phyloP scores from a whole-genome alignment of 1,140 invertebrate genomes.

The Trachymyrmex cornetzi region DNA sequence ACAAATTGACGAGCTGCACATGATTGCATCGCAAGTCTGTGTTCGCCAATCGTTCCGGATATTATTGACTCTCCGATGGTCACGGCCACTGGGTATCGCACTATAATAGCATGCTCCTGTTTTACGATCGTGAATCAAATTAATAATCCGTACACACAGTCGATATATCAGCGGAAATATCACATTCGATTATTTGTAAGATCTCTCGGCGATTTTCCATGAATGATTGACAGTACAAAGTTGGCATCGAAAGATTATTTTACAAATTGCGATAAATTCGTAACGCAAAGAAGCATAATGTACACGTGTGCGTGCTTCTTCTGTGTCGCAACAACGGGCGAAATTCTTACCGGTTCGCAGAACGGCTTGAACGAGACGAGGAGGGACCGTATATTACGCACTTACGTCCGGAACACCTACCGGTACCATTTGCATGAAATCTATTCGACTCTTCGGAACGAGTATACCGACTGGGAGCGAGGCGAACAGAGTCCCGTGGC shows the following conservation, averaged over 20 bases:
- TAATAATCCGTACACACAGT: not conserved
- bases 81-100: conserved; percentile 46
- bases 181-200: not conserved
- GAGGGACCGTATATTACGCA: conserved; percentile 94
- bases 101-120: conserved; percentile 35
- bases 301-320: not conserved
- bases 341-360: conserved; percentile 85
- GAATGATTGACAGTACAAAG: not conserved
- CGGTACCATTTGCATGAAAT: conserved; percentile 96
- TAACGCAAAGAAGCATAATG: too few relatives aligned
- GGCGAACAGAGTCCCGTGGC: conserved; percentile 91
- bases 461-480: conserved; percentile 97
- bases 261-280: not conserved
- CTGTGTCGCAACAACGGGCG: not conserved
- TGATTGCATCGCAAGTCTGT: conserved; percentile 5
- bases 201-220: not conserved
- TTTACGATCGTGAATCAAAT: conserved; percentile 21
- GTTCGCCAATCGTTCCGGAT: conserved; percentile 58
- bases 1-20: conserved; percentile 59
- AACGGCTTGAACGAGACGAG: conserved; percentile 95
- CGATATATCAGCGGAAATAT: not conserved
- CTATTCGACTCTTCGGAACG: conserved; percentile 95
- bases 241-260: too few relatives aligned
- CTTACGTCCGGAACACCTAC: conserved; percentile 95
- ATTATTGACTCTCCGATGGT: conserved; percentile 68